These are phyloP conservation scores for Polymixis flavicincta DNA, from an alignment of 2,888 invertebrate genomes.

Conservation along the genomic window DNA sequence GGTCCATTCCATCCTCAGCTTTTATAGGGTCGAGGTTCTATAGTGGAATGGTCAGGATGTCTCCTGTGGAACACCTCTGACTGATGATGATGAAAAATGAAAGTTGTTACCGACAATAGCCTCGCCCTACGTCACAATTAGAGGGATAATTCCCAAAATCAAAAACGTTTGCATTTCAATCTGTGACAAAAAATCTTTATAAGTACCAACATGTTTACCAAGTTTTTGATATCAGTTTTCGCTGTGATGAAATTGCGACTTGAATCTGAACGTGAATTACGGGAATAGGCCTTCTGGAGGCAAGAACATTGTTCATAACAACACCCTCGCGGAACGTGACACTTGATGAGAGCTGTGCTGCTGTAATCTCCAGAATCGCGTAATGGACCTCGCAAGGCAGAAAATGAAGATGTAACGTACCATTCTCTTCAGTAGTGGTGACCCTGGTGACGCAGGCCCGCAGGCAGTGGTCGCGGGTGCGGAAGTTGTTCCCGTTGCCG, in stretches of 20 bases:
- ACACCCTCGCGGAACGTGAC: too few relatives aligned
- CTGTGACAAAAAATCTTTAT: background rate
- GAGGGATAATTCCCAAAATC: background rate
- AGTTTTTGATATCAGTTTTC: background rate
- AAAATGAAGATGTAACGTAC: conserved; percentile 33
- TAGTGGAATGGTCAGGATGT: background rate
- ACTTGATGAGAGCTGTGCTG: background rate
- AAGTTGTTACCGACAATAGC: background rate
- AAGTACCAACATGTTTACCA: background rate
- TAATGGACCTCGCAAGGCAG: background rate
- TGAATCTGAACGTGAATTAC: background rate
- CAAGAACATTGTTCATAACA: background rate
- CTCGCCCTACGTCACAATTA: background rate
- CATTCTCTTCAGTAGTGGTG: conserved; percentile 63
- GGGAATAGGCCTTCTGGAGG: background rate
- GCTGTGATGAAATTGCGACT: background rate
- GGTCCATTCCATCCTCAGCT: background rate
- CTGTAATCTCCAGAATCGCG: background rate
- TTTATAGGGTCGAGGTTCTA: background rate
- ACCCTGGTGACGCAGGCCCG: conserved; percentile 88
- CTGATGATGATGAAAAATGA: background rate
- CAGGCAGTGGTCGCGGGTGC: conserved; percentile 93
- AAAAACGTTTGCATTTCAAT: background rate
- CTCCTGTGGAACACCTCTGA: background rate
- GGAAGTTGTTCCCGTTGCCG: conserved; percentile 97